Conservation (phyloP, 92 coral and sea anemone genomes). For the Heteractis magnifica region DNA sequence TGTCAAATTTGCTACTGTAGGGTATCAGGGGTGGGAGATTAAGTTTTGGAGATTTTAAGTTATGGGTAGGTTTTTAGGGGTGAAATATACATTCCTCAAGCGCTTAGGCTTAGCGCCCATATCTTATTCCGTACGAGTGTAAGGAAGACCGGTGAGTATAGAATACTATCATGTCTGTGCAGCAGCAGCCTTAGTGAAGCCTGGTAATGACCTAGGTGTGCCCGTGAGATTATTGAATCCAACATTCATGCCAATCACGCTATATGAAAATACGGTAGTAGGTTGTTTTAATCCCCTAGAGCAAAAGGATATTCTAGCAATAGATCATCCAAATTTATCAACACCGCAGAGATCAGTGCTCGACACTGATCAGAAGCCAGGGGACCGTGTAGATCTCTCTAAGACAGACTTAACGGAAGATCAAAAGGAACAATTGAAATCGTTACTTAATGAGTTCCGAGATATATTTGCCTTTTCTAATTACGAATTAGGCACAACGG, state of each 20-base stretch:
- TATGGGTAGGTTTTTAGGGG: background rate
- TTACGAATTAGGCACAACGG: background rate
- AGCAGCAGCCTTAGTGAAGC: background rate
- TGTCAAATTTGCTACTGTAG: background rate
- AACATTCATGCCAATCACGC: constrained; percentile 1
- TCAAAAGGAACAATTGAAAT: constrained; percentile 5
- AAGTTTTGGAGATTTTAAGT: background rate
- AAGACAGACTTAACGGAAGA: constrained; percentile 10
- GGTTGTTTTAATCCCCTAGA: constrained; percentile 4
- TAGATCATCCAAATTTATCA: background rate
- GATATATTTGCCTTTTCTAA: constrained; percentile 18
- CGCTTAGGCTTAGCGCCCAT: background rate
- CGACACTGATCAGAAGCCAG: background rate
- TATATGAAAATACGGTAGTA: background rate
- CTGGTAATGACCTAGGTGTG: background rate
- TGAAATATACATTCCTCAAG: background rate
- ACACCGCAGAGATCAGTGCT: background rate
- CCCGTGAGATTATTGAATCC: constrained; percentile 14
- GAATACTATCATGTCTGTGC: background rate
- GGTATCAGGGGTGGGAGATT: background rate
- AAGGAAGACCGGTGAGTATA: constrained; percentile 7
- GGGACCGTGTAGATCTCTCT: background rate
- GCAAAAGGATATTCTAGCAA: background rate
- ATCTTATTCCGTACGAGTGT: background rate
- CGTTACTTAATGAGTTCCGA: constrained; percentile 22